Evolutionary conservation across 2,113 vertebrate genomes (phyloP), one percentile per base, ranked within the genome.

Genomic region (Brachyhypopomus gauderio): DNA sequence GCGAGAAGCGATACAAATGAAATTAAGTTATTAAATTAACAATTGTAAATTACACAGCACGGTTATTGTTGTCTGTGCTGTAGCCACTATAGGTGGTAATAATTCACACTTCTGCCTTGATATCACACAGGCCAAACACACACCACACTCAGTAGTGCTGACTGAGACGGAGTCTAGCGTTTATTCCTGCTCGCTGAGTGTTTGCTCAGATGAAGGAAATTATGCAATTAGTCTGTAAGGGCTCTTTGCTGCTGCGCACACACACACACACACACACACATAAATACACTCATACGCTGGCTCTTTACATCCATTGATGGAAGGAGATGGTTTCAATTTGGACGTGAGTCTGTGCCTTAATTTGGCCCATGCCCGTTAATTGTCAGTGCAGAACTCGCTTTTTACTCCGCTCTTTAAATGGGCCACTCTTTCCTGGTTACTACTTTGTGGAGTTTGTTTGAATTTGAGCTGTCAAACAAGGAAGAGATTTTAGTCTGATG

Each of bases 171-270:
- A 55, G 19, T 55, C 88, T 88, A 86, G 85, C 85, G 84, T 89
- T 88, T 92, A 90, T 84, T 77, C 94, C 93, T 93, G 90, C 90
- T 89, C 88, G 88, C 91, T 89, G 90, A 91, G 70, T 97, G 91
- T 97, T 98, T 96, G 93, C 89, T 96, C 95, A 96, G 95, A 96
- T 96, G 94, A 95, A 96, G 93, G 95, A 98, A 96, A 96, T 96
- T 95, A 96, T 95, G 94, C 95, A 97, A 96, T 98, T 97, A 96
- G 94, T 93, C 89, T 84, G 86, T 92, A 92, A 93, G 92, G 92
- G 91, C 79, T 74, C 17, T 66, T 59, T 72, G 22, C 78, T 72
- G 36, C 69, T 19, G 36, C 55, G 25, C n/a, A 17, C 59, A 48
- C 17, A 17, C 55, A 25, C 22, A 17, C 52, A 23, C 38, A 12